Evolutionary conservation across 2,888 invertebrate species (phyloP).

Genomic region (Conistra vaccinii): DNA sequence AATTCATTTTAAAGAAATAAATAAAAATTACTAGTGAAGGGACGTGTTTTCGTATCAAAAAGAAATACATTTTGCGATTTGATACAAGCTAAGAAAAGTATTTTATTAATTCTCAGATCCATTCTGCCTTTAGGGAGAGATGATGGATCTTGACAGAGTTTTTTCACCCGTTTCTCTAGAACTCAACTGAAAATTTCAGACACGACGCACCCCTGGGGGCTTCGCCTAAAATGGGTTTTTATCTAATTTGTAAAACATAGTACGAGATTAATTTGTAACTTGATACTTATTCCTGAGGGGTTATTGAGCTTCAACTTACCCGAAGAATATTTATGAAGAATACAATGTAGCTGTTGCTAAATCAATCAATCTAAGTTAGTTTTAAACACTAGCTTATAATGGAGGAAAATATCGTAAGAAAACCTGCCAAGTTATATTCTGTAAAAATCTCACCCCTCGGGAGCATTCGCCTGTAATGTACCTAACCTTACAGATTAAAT

Average conservation of each 20-base stretch:
- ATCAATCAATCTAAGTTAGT: background rate
- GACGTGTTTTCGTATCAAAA: background rate
- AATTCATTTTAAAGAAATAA: background rate
- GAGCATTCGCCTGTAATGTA: too few relatives aligned
- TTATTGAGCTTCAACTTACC: slow-evolving; percentile 1
- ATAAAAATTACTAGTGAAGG: background rate
- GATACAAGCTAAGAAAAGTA: background rate
- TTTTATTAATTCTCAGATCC: slow-evolving; percentile 22
- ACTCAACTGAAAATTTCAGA: slow-evolving; percentile 38
- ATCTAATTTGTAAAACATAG: slow-evolving; percentile 60
- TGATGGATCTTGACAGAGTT: slow-evolving; percentile 9
- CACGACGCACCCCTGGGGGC: slow-evolving; percentile 27
- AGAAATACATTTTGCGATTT: background rate
- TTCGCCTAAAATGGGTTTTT: slow-evolving; percentile 50
- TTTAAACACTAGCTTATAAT: background rate
- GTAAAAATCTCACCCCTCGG: too few relatives aligned
- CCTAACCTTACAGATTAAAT: too few relatives aligned
- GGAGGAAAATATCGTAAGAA: background rate
- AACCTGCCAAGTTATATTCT: too few relatives aligned
- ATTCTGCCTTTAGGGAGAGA: slow-evolving; percentile 32
- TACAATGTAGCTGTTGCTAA: background rate
- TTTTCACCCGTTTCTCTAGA: slow-evolving; percentile 25
- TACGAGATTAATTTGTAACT: slow-evolving; percentile 45
- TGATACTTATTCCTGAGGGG: slow-evolving; percentile 35
- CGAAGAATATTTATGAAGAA: slow-evolving; percentile 17